Conservation (phyloP, 2,113 vertebrate species). For the Rhipidura dahli region DNA sequence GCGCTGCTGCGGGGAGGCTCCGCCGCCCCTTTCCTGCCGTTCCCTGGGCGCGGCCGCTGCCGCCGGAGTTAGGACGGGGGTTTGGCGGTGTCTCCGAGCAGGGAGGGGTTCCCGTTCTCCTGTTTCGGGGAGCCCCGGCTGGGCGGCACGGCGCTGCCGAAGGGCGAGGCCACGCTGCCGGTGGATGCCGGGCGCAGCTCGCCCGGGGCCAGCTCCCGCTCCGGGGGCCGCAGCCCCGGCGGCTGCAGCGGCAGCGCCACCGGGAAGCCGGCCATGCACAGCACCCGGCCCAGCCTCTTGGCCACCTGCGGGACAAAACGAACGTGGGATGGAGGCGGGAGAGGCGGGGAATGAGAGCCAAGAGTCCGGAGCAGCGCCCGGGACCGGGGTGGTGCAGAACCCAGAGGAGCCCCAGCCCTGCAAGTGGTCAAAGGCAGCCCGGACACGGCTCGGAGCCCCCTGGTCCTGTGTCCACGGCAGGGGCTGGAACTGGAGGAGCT, state of each 20-base stretch:
- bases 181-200: conserved; percentile 82
- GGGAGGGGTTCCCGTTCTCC: conserved; percentile 79
- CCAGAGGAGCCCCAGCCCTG: neutral
- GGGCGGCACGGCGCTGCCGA: conserved; percentile 63
- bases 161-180: conserved; percentile 82
- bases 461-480: neutral
- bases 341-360: fast-evolving
- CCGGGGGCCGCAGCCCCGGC: conserved; percentile 72
- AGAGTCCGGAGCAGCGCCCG: fast-evolving
- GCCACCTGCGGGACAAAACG: neutral
- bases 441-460: neutral
- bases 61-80: conserved; percentile 76
- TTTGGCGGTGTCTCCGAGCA: conserved; percentile 75
- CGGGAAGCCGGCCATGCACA: conserved; percentile 94
- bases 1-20: neutral
- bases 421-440: fast-evolving
- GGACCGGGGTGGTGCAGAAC: fast-evolving
- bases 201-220: conserved; percentile 70
- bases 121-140: conserved; percentile 85
- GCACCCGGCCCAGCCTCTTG: conserved; percentile 82
- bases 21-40: neutral
- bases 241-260: conserved; percentile 90
- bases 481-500: neutral
- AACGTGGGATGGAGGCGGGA: fast-evolving
- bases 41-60: neutral